Base-by-base conservation (phyloP, 1,140 invertebrate genomes). In the Macrostomum lignano region DNA sequence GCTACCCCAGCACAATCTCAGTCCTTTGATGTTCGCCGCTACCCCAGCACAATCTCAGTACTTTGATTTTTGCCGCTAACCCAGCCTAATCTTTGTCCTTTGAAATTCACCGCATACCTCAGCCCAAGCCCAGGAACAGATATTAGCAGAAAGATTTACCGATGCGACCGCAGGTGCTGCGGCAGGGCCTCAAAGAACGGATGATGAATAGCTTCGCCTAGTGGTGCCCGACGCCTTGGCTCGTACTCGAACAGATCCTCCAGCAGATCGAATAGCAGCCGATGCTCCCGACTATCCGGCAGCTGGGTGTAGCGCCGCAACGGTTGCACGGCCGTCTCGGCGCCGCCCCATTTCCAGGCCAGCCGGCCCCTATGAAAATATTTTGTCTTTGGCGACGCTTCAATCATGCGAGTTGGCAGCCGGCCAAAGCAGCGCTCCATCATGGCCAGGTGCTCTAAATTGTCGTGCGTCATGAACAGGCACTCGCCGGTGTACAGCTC, bases 361-460 rank as follows among this genome's bases (percentile, higher is more conserved):
- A n/a, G n/a, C n/a, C n/a, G n/a, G n/a, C n/a, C n/a, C n/a, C n/a
- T 28, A 17, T 28, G 26, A 28, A 28, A 57, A 44, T 43, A 67
- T 65, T 63, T 66, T 31, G 84, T 88, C 66, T 82, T 86, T 40
- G 75, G 67, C 15, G 3, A 28, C 26, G 14, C 19, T 14, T 28
- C 26, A 11, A 74, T 72, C 79, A 94, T 84, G 58, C 79, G 69
- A 58, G 76, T 74, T 25, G 86, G 86, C 50, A 98, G 72, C 38
- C 74, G 69, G 26, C 88, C 86, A 26, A 98, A 64, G 46, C 96
- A 93, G 44, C 86, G 65, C 54, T 96, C 84, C 84, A 96, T 96
- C 84, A 96, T 96, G 29, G 86, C 88, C 45, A 98, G 66, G 65
- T 96, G 91, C 54, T 98, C 91, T 29, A 79, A 69, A 61, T 96